phyloP scores from a whole-genome alignment of 2,797 vertebrate genomes.

The Artibeus jamaicensis region DNA sequence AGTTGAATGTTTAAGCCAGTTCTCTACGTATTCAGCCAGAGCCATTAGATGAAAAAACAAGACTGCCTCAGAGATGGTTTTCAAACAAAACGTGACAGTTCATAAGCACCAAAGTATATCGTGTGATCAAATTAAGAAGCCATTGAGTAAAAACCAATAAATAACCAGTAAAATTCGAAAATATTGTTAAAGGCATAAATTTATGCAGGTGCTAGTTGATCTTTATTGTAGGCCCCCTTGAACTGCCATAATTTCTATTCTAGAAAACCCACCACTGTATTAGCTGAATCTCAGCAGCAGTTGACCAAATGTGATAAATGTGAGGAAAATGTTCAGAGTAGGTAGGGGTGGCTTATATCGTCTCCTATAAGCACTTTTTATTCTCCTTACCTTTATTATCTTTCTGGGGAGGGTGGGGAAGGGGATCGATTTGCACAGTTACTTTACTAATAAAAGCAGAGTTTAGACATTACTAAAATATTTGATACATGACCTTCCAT shows the following conservation, averaged over 20 bases:
- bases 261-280: neutral
- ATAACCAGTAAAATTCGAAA: slow-evolving; percentile 37
- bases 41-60: neutral
- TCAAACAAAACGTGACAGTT: neutral
- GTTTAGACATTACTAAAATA: slow-evolving; percentile 14
- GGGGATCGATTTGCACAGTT: neutral
- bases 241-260: neutral
- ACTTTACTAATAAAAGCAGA: neutral
- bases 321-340: neutral
- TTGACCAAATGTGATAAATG: neutral
- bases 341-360: neutral
- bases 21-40: neutral
- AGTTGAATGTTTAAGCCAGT: neutral
- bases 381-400: neutral
- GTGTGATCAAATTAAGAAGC: slow-evolving; percentile 20
- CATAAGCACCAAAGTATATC: neutral
- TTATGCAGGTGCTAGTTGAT: neutral
- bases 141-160: neutral
- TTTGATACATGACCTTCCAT: slow-evolving; percentile 30
- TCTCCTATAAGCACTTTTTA: neutral
- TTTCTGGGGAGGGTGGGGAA: neutral
- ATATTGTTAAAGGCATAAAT: neutral
- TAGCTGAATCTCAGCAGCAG: neutral
- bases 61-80: neutral
- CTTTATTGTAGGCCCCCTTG: neutral